A percentile compares a stretch with the other conserved stretches of the same genome.
These are phyloP conservation scores for Neogale vison DNA, from an alignment of 2,113 vertebrate genomes.

Conservation along the genomic window DNA sequence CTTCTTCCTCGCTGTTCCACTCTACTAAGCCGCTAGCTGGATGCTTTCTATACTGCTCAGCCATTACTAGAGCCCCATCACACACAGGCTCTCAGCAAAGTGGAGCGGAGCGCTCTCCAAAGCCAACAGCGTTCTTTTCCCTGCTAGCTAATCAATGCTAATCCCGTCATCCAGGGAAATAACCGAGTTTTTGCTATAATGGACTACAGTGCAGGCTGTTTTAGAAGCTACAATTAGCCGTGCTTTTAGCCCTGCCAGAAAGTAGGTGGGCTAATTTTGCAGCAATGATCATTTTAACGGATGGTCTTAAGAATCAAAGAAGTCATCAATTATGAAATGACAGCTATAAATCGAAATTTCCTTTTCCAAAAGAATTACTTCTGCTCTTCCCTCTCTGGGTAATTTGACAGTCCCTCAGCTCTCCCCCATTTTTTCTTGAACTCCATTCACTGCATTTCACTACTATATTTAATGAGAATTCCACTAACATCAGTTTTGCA, in stretches of 20 bases:
- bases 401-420: neutral
- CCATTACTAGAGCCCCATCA: neutral
- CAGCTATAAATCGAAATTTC: neutral
- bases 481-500: neutral
- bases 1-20: neutral
- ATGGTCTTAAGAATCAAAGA: neutral
- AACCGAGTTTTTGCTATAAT: neutral
- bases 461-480: neutral
- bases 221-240: neutral
- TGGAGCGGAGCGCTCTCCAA: neutral
- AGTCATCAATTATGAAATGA: constrained; percentile 24
- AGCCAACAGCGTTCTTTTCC: neutral
- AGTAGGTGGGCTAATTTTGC: neutral
- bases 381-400: neutral
- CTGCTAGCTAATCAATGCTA: constrained; percentile 7
- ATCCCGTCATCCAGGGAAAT: neutral
- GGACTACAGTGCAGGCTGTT: neutral
- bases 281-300: constrained; percentile 23
- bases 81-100: neutral
- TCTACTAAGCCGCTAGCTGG: neutral
- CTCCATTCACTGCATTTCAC: neutral
- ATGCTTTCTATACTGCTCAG: neutral
- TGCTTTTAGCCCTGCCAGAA: constrained; percentile 22
- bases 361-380: constrained; percentile 37
- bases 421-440: neutral